These are phyloP conservation scores for Drosophila tristis DNA, from an alignment of 1,140 invertebrate genomes.

Conservation along the genomic window DNA sequence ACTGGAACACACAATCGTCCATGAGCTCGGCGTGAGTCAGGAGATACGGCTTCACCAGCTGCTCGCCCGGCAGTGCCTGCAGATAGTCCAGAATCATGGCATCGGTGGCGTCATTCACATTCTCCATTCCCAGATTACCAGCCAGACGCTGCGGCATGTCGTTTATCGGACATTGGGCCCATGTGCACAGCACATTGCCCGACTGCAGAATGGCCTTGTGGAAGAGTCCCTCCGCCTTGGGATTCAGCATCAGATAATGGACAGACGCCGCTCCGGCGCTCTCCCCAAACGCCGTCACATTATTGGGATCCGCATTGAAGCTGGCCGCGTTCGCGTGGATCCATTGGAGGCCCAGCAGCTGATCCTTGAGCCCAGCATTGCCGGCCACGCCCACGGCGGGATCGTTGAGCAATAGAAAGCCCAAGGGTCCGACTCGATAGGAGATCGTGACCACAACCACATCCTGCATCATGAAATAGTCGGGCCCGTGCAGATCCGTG, in stretches of 20 bases:
- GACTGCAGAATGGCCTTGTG: conserved; percentile 85
- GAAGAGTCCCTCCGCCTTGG: conserved; percentile 84
- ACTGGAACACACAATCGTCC: conserved; percentile 71
- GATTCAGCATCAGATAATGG: conserved; percentile 85
- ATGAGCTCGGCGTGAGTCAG: conserved; percentile 58
- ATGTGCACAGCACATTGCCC: conserved; percentile 85
- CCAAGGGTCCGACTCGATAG: conserved; percentile 85
- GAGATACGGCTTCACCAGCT: conserved; percentile 60
- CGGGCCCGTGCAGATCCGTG: conserved; percentile 82
- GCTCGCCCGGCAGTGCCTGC: conserved; percentile 50
- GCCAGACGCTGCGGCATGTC: conserved; percentile 65
- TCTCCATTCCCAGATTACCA: conserved; percentile 53
- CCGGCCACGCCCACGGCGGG: conserved; percentile 84
- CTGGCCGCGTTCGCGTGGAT: conserved; percentile 66
- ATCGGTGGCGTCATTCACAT: conserved; percentile 40
- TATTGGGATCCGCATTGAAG: conserved; percentile 79
- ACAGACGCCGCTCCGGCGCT: conserved; percentile 84
- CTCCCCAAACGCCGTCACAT: conserved; percentile 78
- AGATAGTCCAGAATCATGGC: conserved; percentile 59
- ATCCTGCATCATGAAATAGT: conserved; percentile 86
- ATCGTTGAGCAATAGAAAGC: conserved; percentile 86
- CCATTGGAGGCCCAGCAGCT: conserved; percentile 84
- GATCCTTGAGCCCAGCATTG: conserved; percentile 86
- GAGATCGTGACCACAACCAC: conserved; percentile 84
- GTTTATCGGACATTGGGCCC: conserved; percentile 74